Percentiles rank a stretch among this genome's conserved stretches.
Conservation (phyloP, 2,797 vertebrate species). For the Syndactyla subalaris region DNA sequence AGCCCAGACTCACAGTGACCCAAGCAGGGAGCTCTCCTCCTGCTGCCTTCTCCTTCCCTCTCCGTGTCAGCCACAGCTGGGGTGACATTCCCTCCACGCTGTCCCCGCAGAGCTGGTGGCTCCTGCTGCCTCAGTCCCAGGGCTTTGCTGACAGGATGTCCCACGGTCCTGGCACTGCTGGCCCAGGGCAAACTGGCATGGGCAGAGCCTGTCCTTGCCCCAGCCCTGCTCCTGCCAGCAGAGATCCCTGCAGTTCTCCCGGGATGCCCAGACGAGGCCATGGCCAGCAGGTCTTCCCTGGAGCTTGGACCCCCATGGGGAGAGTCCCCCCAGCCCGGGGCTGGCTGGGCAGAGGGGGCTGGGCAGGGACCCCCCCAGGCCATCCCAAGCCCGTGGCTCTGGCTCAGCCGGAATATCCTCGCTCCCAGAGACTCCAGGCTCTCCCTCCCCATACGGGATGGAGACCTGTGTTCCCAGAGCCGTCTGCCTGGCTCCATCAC, state of each 20-base stretch:
- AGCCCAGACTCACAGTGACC: background rate
- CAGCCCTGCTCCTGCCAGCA: accelerated
- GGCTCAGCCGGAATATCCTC: constrained; percentile 34
- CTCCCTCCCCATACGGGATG: background rate
- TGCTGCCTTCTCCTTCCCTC: background rate
- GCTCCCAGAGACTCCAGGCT: constrained; percentile 59
- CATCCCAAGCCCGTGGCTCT: background rate
- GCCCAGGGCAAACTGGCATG: accelerated
- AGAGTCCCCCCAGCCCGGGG: accelerated
- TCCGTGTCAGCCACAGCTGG: accelerated
- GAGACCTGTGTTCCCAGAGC: accelerated
- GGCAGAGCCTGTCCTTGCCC: background rate
- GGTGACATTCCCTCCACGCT: accelerated
- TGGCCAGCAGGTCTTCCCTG: accelerated
- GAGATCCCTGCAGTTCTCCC: background rate
- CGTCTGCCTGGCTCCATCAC: background rate
- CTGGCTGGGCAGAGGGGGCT: accelerated
- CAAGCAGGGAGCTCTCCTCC: background rate
- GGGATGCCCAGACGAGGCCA: accelerated
- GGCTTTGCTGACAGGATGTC: accelerated
- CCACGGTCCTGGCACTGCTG: background rate
- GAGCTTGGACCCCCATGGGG: accelerated
- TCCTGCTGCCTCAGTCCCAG: accelerated
- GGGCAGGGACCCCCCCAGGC: accelerated
- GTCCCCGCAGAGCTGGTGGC: background rate